Conservation (phyloP, 2,113 vertebrate species). For the Poeciliopsis occidentalis region DNA sequence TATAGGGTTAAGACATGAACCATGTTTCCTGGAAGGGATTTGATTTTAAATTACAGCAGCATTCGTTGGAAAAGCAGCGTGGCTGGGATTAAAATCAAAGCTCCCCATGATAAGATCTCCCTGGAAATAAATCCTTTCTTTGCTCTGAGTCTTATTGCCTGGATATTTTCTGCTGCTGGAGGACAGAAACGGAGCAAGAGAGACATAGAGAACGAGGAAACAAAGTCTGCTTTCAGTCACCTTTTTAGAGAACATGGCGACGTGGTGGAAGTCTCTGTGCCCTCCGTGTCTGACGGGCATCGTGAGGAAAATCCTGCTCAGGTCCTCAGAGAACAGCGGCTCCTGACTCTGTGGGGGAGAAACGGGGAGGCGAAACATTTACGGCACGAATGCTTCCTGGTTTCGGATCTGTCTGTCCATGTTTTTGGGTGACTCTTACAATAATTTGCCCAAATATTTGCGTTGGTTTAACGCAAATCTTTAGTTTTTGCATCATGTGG, state of each 20-base stretch:
- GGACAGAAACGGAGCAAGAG: neutral
- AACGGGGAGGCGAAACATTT: no score
- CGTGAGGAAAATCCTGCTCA: slow-evolving; percentile 88
- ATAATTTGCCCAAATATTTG: neutral
- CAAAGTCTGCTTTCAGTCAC: slow-evolving; percentile 66
- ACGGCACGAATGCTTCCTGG: neutral
- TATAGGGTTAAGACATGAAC: neutral
- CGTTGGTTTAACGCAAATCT: neutral
- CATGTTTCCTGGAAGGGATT: neutral
- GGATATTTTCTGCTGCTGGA: neutral
- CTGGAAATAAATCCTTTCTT: slow-evolving; percentile 11
- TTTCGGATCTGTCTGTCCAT: neutral
- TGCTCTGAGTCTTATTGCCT: neutral
- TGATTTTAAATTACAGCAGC: neutral
- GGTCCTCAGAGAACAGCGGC: slow-evolving; percentile 90
- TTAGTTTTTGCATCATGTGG: neutral
- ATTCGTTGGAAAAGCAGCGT: neutral
- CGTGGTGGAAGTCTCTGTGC: slow-evolving; percentile 92
- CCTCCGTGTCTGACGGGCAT: slow-evolving; percentile 94
- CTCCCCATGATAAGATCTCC: slow-evolving; percentile 7
- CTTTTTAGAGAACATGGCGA: slow-evolving; percentile 91
- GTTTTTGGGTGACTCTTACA: neutral
- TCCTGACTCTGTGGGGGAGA: slow-evolving; percentile 83
- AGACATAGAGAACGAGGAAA: neutral
- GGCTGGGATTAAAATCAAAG: slow-evolving; percentile 8